Base-by-base conservation (phyloP, 2,113 vertebrate genomes). In the Silurus glanis region DNA sequence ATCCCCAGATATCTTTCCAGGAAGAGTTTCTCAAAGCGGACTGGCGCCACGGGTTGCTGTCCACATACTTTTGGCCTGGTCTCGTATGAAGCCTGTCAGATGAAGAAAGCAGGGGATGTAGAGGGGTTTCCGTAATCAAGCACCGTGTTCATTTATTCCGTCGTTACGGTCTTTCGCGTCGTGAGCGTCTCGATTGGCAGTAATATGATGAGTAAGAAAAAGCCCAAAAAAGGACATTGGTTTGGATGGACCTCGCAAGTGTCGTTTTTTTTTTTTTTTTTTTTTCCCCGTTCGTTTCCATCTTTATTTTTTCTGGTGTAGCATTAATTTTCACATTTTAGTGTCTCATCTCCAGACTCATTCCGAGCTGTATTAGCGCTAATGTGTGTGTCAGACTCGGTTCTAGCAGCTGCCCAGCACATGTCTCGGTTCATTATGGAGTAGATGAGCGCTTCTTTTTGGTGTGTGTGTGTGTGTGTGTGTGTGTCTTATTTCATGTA, bases 351-450 rank as follows among this genome's bases (percentile, higher is more conserved):
- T 86, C 45, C 28, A 10, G 80, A 66, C 59, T 87, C 81, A 78
- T 87, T 87, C 75, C 28, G 69, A 67, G 59, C 78, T 45, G 71
- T 87, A 78, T 87, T 76, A 67, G 61, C 75, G 21, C 72, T 83
- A 87, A 87, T 87, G 69, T 83, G 58, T 76, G 80, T 86, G 86
- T 87, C 80, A 78, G 71, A 83, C 86, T 82, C 80, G 49, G 86
- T 87, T 51, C 25, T 37, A 25, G 59, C 21, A 81, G 69, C 80
- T 83, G 80, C 28, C 85, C 80, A 55, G 51, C 72, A 76, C 49
- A 37, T 49, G 80, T 45, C 85, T 76, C 13, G 21, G 1, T 55
- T 82, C 72, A 87, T 76, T 82, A 86, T 9, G 3, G 58, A 45
- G 64, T 28, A 55, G 47, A 82, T 80, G 55, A 83, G 80, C 4